Evolutionary conservation across 2,888 invertebrate genomes (phyloP).

Genomic region (Griposia aprilina): DNA sequence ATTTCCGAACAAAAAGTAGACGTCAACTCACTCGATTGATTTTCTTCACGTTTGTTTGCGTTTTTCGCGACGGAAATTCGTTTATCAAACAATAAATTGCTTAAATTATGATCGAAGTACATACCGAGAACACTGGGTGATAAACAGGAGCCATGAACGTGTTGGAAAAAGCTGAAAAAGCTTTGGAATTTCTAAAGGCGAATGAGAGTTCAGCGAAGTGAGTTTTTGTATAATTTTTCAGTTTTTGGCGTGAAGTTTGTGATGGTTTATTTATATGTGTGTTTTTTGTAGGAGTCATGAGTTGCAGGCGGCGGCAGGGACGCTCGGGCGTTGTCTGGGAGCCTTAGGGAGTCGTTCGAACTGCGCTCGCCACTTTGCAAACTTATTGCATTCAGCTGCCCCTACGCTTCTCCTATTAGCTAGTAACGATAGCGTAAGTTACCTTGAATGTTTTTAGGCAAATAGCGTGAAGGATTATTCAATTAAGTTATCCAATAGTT

Average conservation of each 20-base stretch:
- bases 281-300: conserved; percentile 83
- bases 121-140: conserved; percentile 66
- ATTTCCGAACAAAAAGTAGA: conserved; percentile 54
- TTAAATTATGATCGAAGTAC: conserved; percentile 69
- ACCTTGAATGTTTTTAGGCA: conserved; percentile 53
- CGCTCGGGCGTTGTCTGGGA: conserved; percentile 86
- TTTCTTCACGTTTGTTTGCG: conserved; percentile 78
- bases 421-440: conserved; percentile 88
- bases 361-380: conserved; percentile 85
- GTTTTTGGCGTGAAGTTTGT: conserved; percentile 45
- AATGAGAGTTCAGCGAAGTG: conserved; percentile 84
- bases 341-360: conserved; percentile 85
- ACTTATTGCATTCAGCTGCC: conserved; percentile 83
- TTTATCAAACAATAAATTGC: conserved; percentile 57
- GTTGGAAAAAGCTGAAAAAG: conserved; percentile 88
- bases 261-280: conserved; percentile 44
- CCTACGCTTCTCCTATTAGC: conserved; percentile 86
- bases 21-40: conserved; percentile 74
- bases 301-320: conserved; percentile 85
- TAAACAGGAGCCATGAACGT: conserved; percentile 82
- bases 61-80: conserved; percentile 71
- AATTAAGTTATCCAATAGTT: conserved; percentile 42
- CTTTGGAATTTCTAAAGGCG: conserved; percentile 85
- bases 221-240: conserved; percentile 67
- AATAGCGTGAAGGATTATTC: conserved; percentile 48